Base-by-base conservation (phyloP, 2,797 vertebrate genomes). In the Characodon lateralis region DNA sequence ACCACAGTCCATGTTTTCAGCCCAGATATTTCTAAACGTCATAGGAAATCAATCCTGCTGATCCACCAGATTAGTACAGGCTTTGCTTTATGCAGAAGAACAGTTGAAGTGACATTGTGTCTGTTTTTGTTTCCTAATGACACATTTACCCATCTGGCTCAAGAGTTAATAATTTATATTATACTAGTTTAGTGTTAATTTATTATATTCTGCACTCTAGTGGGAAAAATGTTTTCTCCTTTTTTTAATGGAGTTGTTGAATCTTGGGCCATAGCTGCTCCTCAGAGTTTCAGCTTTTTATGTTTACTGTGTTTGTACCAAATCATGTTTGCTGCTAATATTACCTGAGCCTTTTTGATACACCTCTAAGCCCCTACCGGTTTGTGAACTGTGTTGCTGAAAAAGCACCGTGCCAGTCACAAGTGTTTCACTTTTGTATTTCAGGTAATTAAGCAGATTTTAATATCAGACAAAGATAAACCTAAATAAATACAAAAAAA, bases 1-100 rank as follows among this genome's bases (percentile, higher is more conserved):
- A 16, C 66, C 66, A 46, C 66, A 69, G 66, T 69, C 41, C 66
- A 69, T 46, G 66, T 69, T 46, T 46, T 66, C 35, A 41, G 8
- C 18, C 20, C 63, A 41, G 63, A 41, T 41, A 24, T 66, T 41
- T 26, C 2, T 26, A n/a, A 46, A 48, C n/a, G 2, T 69, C 24
- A 46, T 46, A 46, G 66, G 66, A 46, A 69, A 46, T 46, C 66
- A 46, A 48, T 46, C 24, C 24, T 46, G 66, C 13, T 46, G 26
- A 69, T 46, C n/a, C 22, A 46, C 12, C 0, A 69, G 41, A 69
- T 69, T 46, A 4, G 5, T 69, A 24, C 1, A 55, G 9, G 22
- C 53, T 55, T 55, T 22, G 24, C 20, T 55, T 55, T 55, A 7
- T 55, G 50, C 18, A 20, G 24, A 12, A 7, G 10, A 46, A 41